Evolutionary conservation across 2,113 vertebrate species (phyloP).

Genomic region (Larimichthys polyactis): DNA sequence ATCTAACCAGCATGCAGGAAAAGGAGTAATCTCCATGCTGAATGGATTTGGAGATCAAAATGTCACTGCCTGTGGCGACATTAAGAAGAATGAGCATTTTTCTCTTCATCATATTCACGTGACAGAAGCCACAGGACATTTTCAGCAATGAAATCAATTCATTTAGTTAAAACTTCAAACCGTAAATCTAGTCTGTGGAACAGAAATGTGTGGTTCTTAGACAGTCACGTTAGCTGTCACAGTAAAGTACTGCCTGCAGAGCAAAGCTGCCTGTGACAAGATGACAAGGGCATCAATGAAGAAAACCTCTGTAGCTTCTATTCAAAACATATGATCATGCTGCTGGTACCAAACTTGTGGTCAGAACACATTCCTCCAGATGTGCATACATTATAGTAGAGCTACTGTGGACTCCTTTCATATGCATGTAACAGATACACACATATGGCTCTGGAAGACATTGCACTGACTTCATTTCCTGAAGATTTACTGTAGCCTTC

Average conservation of each 20-base stretch:
- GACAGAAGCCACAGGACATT: background rate
- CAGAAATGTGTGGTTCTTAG: background rate
- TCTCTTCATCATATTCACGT: background rate
- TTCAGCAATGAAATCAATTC: background rate
- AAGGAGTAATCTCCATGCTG: background rate
- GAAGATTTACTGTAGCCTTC: background rate
- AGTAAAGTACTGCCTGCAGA: background rate
- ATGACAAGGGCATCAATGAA: background rate
- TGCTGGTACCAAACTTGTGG: background rate
- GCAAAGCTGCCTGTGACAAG: background rate
- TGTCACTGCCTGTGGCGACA: background rate
- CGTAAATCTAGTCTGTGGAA: background rate
- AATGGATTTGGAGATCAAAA: background rate
- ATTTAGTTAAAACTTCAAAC: background rate
- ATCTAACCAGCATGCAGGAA: background rate
- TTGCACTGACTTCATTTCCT: background rate
- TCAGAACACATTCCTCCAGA: slow-evolving; percentile 3
- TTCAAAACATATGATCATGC: slow-evolving; percentile 1
- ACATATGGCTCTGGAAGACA: background rate
- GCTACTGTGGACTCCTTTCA: background rate
- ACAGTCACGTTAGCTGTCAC: too few species aligned
- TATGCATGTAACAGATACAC: background rate
- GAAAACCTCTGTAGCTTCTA: background rate
- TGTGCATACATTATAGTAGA: background rate
- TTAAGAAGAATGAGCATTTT: background rate